Base-by-base conservation (phyloP, 2,797 vertebrate species). In the Ptychobarbus kaznakovi region DNA sequence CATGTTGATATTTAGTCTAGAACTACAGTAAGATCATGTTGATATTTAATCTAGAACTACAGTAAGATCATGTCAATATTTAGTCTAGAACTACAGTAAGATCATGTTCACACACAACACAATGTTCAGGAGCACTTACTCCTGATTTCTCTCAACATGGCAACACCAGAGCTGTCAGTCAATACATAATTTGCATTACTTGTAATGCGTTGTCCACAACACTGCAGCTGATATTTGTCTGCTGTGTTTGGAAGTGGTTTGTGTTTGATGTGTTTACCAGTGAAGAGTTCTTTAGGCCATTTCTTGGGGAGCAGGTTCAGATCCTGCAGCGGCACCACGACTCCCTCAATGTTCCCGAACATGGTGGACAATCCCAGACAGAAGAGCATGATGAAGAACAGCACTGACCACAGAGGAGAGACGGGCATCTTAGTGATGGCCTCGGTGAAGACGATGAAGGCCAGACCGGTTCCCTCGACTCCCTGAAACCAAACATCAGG, bases 371-470 rank as follows among this genome's bases (percentile, higher is more conserved):
- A 95, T 28, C 98, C 98, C 32, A 99, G 93, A 86, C 98, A 99
- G 94, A 99, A 98, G 53, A 99, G 96, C 98, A 99, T 99, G 92
- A 96, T 35, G 89, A 99, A 99, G 94, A 99, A 99, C 15, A 99
- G 96, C 10, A 99, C 94, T 0, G 98, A 94, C 98, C 98, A 99
- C 11, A 99, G 58, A 1, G 97, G 97, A 2, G 97, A 95, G 82
- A 96, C 0, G 0, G 98, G 98, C 98, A 99, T 98, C 93, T 95
- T 97, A 89, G 96, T 97, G 92, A 99, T 98, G 87, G 98, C 98
- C 90, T 99, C 98, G 0, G 98, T 99, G 94, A 99, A 99, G 84
- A 98, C 96, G 58, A 99, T 99, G 92, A 99, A 99, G 80, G 98
- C 98, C 85, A 99, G 90, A 20, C 98, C 98, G 0, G 97, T 99